Evolutionary conservation across 2,113 vertebrate genomes (phyloP).

Genomic region (Dicrurus megarhynchus): DNA sequence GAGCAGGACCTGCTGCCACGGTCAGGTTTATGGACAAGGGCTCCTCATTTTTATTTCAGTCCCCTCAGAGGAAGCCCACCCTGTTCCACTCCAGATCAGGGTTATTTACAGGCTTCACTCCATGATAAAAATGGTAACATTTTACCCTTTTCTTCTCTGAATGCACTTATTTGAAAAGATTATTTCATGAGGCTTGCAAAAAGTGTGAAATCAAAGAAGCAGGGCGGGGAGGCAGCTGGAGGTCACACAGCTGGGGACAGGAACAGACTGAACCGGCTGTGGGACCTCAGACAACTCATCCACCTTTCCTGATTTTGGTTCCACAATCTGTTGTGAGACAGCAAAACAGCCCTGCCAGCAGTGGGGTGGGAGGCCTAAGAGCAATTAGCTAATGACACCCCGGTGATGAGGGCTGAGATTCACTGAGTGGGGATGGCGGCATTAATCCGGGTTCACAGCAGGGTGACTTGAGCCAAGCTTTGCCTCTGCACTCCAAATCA

Average conservation of each 20-base stretch:
- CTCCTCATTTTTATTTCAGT: neutral
- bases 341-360: neutral
- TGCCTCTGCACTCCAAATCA: neutral
- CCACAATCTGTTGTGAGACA: neutral
- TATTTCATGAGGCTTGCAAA: neutral
- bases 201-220: neutral
- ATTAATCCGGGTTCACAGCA: neutral
- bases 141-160: neutral
- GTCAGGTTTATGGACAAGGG: neutral
- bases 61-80: neutral
- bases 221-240: neutral
- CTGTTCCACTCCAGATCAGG: neutral
- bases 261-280: neutral
- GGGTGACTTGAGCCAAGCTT: neutral
- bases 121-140: neutral
- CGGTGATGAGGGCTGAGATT: neutral
- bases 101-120: neutral
- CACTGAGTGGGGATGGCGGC: neutral
- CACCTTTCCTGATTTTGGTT: neutral
- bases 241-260: neutral
- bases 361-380: neutral
- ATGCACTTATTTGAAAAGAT: neutral
- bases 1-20: neutral
- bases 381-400: neutral
- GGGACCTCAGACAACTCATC: neutral